Percentiles rank a stretch among this genome's conserved stretches.
These are phyloP conservation scores for Perccottus glenii DNA, from an alignment of 2,113 vertebrate genomes.

Conservation along the genomic window DNA sequence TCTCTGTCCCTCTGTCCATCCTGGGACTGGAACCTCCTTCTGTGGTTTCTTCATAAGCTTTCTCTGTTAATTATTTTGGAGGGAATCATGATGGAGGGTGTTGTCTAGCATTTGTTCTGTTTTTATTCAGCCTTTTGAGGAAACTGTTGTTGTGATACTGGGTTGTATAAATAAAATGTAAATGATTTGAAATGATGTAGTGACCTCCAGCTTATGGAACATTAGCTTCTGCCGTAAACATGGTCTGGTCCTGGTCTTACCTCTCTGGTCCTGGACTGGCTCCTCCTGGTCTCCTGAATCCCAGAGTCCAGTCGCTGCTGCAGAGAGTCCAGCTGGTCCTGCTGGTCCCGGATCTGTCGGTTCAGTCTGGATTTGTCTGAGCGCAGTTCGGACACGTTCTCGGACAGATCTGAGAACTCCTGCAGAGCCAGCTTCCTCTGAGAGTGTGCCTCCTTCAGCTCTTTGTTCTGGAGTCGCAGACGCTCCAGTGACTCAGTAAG, in stretches of 20 bases:
- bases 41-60: too few relatives aligned
- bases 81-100: too few relatives aligned
- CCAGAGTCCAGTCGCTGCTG: conserved; percentile 88
- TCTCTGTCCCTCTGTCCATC: too few relatives aligned
- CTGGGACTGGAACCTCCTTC: too few relatives aligned
- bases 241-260: conserved; percentile 55
- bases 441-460: conserved; percentile 91
- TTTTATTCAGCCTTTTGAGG: too few relatives aligned
- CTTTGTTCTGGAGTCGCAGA: conserved; percentile 88
- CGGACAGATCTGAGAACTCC: conserved; percentile 91
- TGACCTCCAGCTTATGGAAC: too few relatives aligned
- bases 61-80: too few relatives aligned
- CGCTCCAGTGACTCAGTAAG: conserved; percentile 89
- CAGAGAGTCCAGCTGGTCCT: conserved; percentile 89
- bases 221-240: too few relatives aligned
- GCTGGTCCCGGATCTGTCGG: conserved; percentile 93
- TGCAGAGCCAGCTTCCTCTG: conserved; percentile 92
- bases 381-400: conserved; percentile 88
- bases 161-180: too few relatives aligned
- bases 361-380: conserved; percentile 91
- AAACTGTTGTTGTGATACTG: too few relatives aligned
- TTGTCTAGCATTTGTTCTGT: too few relatives aligned
- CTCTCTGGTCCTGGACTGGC: conserved; percentile 91
- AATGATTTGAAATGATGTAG: too few relatives aligned
- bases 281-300: conserved; percentile 89